Evolutionary conservation across 2,888 invertebrate genomes (phyloP), one percentile per base, ranked within the genome.

Genomic region (Troglohyphantes excavatus): DNA sequence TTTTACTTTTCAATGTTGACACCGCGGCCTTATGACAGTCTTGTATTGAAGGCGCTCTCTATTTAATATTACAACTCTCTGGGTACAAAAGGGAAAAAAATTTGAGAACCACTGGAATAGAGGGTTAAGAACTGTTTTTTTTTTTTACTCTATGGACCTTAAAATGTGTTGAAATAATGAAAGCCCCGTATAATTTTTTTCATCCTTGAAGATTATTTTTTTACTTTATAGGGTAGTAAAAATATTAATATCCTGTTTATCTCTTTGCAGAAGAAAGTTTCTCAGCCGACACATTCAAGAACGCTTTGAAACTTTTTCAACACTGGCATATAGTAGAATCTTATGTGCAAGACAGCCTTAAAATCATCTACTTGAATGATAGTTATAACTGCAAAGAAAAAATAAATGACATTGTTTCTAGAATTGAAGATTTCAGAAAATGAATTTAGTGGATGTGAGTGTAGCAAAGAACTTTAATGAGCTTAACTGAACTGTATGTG

Each of bases 221-320:
- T n/a, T n/a, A n/a, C n/a, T n/a, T n/a, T n/a, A n/a, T n/a, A n/a
- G n/a, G n/a, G n/a, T n/a, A n/a, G n/a, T n/a, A n/a, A n/a, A n/a
- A n/a, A n/a, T n/a, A n/a, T n/a, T 27, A n/a, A 39, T 63, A 17
- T 7, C 5, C 43, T 53, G 19, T 27, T 39, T 27, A 5, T 83
- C 68, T 70, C 17, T 82, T 87, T 68, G 91, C 94, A 94, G 98
- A 96, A 91, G 98, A 98, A 94, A 97, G 97, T 93, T 95, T 97
- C 78, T 97, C 97, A 7, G 96, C 96, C 9, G 98, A 98, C 93
- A 96, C 97, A 0, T 95, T 98, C 68, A 96, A 96, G 93, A 98
- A 97, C 94, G 96, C 97, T 78, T 93, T 97, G 39, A 96, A 97
- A 92, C 94, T 98, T 0, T 95, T 97, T 61, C 96, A 97, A 91